These are phyloP conservation scores for Thera britannica DNA, from an alignment of 2,888 invertebrate genomes.

Conservation along the genomic window DNA sequence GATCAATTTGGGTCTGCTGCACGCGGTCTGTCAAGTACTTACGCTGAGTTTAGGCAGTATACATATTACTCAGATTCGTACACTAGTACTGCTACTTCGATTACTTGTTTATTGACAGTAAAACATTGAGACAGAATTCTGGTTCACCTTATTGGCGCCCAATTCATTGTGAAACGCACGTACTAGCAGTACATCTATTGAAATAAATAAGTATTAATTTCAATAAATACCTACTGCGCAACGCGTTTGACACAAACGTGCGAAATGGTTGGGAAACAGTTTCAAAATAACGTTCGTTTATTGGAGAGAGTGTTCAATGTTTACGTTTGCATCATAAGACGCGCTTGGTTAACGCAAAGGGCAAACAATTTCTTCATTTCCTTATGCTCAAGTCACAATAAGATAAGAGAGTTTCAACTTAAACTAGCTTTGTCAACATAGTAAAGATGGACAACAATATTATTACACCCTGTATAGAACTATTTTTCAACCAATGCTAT, in stretches of 20 bases:
- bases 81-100: slow-evolving; percentile 1
- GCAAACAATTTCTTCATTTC: slow-evolving; percentile 35
- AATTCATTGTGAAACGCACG: slow-evolving; percentile 15
- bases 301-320: slow-evolving; percentile 42
- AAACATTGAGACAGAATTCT: slow-evolving; percentile 8
- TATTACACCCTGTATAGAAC: not conserved
- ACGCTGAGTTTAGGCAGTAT: not conserved
- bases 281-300: slow-evolving; percentile 46
- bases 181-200: slow-evolving; percentile 10
- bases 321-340: slow-evolving; percentile 31
- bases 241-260: slow-evolving; percentile 45
- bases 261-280: slow-evolving; percentile 44
- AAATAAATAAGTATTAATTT: slow-evolving; percentile 11
- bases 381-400: slow-evolving; percentile 16
- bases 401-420: not conserved
- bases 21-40: not conserved
- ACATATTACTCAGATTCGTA: slow-evolving; percentile 1
- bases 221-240: slow-evolving; percentile 39
- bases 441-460: too few relatives aligned
- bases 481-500: not conserved
- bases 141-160: slow-evolving; percentile 15
- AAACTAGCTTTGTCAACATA: not conserved
- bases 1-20: not conserved
- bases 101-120: slow-evolving; percentile 9
- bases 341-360: slow-evolving; percentile 29